A percentile compares a stretch with the other conserved stretches of the same genome.
phyloP scores from a whole-genome alignment of 2,113 vertebrate genomes.

The Shinisaurus crocodilurus region DNA sequence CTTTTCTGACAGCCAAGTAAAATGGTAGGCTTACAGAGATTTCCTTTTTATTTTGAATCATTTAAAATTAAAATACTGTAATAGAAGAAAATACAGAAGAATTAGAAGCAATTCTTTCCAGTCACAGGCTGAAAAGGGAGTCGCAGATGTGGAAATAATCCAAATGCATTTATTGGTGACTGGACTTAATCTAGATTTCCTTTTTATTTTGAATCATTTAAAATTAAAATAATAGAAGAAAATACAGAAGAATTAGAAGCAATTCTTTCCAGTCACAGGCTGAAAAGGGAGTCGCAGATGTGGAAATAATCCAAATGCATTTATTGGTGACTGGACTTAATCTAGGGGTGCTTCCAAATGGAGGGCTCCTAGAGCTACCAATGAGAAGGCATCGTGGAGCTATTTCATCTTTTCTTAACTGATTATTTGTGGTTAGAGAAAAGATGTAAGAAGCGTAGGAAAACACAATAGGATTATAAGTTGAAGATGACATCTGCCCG shows the following conservation, averaged over 20 bases:
- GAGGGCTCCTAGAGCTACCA: too few species aligned
- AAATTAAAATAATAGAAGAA: not conserved
- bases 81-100: not conserved
- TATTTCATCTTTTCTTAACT: too few species aligned
- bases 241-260: not conserved
- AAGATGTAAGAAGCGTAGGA: too few species aligned
- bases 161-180: not conserved
- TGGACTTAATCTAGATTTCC: not conserved
- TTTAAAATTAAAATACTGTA: constrained; percentile 29
- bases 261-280: not conserved
- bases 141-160: not conserved
- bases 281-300: not conserved
- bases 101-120: not conserved
- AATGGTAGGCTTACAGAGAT: constrained; percentile 51
- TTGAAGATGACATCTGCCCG: too few species aligned
- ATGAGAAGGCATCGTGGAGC: too few species aligned
- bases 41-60: constrained; percentile 46
- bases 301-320: not conserved
- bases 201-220: constrained; percentile 8
- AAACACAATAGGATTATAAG: too few species aligned
- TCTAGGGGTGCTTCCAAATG: too few species aligned
- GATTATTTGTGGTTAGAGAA: too few species aligned
- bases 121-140: not conserved
- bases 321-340: not conserved
- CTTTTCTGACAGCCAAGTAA: constrained; percentile 50